Percentiles rank a stretch among this genome's conserved stretches.
These are phyloP conservation scores for Cryptosula pallasiana DNA, from an alignment of 2,888 invertebrate genomes.

Conservation along the genomic window DNA sequence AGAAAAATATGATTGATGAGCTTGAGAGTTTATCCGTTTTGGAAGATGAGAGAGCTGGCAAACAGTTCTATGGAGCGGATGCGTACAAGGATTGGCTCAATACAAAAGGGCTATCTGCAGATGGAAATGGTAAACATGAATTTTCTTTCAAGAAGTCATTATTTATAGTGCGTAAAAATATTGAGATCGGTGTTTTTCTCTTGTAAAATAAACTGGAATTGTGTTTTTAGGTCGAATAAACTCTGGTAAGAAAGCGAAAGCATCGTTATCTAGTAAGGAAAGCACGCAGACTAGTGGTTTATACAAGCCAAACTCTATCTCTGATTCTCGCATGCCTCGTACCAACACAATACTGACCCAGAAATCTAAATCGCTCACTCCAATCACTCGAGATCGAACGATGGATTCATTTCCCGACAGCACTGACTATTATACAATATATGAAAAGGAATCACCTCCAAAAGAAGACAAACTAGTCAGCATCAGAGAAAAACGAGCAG, in stretches of 20 bases:
- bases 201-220: neutral
- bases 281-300: neutral
- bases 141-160: no score
- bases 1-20: constrained; percentile 47
- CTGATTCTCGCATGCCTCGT: neutral
- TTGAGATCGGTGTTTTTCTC: neutral
- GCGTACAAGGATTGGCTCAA: constrained; percentile 43
- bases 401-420: constrained; percentile 22
- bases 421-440: neutral
- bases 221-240: constrained; percentile 7
- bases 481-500: constrained; percentile 1
- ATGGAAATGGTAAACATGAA: constrained; percentile 13
- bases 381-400: neutral
- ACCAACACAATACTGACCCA: neutral
- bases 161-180: no score
- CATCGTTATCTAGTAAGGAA: constrained; percentile 24
- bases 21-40: constrained; percentile 39
- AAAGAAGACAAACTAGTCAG: neutral
- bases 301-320: neutral
- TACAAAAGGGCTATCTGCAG: constrained; percentile 27
- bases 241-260: constrained; percentile 25
- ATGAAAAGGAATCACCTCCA: neutral
- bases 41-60: constrained; percentile 41
- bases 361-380: neutral
- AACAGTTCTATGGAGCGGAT: constrained; percentile 35